Conservation (phyloP, 2,797 vertebrate genomes). For the Threskiornis aethiopicus region DNA sequence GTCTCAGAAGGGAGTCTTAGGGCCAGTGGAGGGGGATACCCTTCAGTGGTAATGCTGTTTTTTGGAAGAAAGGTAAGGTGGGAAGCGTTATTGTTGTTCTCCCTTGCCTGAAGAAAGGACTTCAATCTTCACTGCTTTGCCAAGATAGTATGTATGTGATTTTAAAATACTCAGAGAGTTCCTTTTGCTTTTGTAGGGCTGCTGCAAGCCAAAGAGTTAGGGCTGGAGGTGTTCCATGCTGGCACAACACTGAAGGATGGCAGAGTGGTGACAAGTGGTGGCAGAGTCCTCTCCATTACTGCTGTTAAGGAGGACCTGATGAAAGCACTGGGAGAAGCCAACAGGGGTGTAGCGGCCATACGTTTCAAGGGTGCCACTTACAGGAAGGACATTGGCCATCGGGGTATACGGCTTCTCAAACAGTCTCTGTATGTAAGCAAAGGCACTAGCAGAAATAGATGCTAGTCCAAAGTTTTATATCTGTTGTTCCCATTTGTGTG, state of each 20-base stretch:
- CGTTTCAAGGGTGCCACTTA: conserved; percentile 80
- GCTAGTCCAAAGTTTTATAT: background rate
- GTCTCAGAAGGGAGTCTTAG: background rate
- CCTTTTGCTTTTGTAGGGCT: conserved; percentile 71
- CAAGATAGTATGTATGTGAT: background rate
- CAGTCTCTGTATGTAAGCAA: conserved; percentile 63
- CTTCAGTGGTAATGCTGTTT: background rate
- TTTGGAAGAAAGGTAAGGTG: background rate
- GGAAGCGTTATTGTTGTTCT: background rate
- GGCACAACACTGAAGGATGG: conserved; percentile 77
- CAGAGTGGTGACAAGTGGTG: conserved; percentile 79
- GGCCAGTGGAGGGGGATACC: background rate
- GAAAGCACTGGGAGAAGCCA: conserved; percentile 77
- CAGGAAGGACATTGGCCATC: conserved; percentile 82
- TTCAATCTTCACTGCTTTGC: background rate
- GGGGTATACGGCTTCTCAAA: conserved; percentile 76
- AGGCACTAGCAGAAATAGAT: background rate
- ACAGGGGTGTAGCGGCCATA: conserved; percentile 74
- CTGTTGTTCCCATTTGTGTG: background rate
- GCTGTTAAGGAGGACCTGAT: conserved; percentile 78
- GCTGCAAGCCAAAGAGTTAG: conserved; percentile 74
- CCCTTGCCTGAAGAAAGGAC: background rate
- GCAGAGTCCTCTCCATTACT: conserved; percentile 83
- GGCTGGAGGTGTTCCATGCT: conserved; percentile 84
- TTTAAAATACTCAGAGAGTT: background rate